Percentiles rank a stretch among this genome's conserved stretches.
phyloP scores from a whole-genome alignment of 1,140 invertebrate genomes.

The Drosophila pseudoananassae region DNA sequence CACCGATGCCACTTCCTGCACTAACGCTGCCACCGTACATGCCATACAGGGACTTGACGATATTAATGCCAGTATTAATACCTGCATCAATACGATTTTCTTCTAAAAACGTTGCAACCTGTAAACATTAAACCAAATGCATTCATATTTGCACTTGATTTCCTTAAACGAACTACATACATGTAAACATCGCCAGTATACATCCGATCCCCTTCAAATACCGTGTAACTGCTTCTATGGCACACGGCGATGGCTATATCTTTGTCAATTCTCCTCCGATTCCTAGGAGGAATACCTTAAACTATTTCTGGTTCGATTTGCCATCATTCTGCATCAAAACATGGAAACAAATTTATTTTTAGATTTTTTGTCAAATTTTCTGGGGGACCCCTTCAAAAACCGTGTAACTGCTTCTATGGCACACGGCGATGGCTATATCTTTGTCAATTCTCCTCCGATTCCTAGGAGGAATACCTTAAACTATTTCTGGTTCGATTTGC shows the following conservation, averaged over 20 bases:
- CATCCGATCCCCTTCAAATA: no score
- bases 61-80: constrained; percentile 37
- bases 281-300: no score
- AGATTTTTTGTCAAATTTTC: no score
- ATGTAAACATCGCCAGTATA: no score
- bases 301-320: no score
- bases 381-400: background rate
- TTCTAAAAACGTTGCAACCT: background rate
- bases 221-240: no score
- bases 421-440: background rate
- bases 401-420: background rate
- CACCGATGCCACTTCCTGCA: constrained; percentile 50
- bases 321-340: no score
- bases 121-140: background rate
- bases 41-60: constrained; percentile 30
- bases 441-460: background rate
- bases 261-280: no score
- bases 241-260: no score
- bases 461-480: background rate
- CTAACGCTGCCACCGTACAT: constrained; percentile 29
- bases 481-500: background rate
- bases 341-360: no score
- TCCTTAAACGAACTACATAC: no score
- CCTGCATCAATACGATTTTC: constrained; percentile 23
- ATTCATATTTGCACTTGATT: background rate